phyloP scores from a whole-genome alignment of 2,888 invertebrate genomes.

The Lomographa bimaculata region DNA sequence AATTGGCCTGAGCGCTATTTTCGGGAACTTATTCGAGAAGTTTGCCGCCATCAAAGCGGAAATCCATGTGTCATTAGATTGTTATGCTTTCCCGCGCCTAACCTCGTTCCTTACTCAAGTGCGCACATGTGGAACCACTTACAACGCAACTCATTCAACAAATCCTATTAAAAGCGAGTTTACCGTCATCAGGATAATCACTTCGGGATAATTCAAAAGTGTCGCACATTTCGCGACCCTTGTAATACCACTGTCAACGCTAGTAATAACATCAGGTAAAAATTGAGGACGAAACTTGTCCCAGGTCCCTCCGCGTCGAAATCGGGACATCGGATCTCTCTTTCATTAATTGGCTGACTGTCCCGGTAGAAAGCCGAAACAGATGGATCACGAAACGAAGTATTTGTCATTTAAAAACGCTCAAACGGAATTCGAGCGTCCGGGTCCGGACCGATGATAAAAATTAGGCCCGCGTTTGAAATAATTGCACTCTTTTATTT shows the following conservation, averaged over 20 bases:
- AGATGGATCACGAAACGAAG: constrained; percentile 59
- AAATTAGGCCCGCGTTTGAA: constrained; percentile 64
- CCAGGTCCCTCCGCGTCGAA: constrained; percentile 50
- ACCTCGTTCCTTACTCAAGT: constrained; percentile 15
- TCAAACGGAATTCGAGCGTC: constrained; percentile 52
- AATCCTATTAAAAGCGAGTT: constrained; percentile 24
- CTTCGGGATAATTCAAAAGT: constrained; percentile 56
- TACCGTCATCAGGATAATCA: constrained; percentile 24
- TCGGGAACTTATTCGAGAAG: constrained; percentile 68
- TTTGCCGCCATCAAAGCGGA: constrained; percentile 67
- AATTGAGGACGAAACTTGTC: constrained; percentile 67
- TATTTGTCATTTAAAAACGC: constrained; percentile 64
- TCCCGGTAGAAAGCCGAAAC: constrained; percentile 49
- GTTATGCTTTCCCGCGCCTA: constrained; percentile 28
- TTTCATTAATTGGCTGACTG: constrained; percentile 68
- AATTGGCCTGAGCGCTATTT: constrained; percentile 64
- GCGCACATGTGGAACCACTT: constrained; percentile 22
- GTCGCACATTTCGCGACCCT: constrained; percentile 59
- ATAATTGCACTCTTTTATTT: constrained; percentile 63
- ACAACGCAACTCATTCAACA: constrained; percentile 25
- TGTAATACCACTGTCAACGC: constrained; percentile 72
- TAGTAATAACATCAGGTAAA: constrained; percentile 78
- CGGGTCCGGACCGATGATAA: constrained; percentile 44
- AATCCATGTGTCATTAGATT: constrained; percentile 54
- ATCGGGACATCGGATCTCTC: constrained; percentile 63